Percentiles rank a stretch among this genome's conserved stretches.
Conservation (phyloP, 2,797 vertebrate genomes). For the Micropoecilia bifurca region DNA sequence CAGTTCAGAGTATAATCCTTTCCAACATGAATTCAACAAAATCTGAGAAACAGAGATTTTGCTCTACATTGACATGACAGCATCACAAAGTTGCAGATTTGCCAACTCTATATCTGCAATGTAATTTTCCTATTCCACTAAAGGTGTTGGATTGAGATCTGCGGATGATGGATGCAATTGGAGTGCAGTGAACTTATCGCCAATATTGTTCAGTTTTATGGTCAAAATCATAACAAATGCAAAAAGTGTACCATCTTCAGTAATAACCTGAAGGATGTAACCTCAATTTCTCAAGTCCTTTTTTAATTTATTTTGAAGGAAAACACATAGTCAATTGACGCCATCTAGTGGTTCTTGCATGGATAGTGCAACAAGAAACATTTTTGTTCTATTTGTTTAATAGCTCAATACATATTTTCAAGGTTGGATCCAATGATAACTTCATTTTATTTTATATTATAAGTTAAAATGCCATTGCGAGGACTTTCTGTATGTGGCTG, state of each 20-base stretch:
- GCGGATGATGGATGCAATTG: not conserved
- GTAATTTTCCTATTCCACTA: not conserved
- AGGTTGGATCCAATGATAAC: not conserved
- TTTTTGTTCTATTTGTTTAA: not conserved
- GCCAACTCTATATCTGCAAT: not conserved
- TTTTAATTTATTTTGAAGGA: not conserved
- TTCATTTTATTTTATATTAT: not conserved
- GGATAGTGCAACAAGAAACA: not conserved
- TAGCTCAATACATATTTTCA: not conserved
- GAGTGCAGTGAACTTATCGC: not conserved
- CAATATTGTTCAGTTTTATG: not conserved
- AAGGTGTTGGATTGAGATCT: not conserved
- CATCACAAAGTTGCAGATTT: not conserved
- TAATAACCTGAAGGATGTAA: not conserved
- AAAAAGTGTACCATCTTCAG: not conserved
- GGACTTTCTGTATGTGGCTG: not conserved
- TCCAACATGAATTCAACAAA: not conserved
- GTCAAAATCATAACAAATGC: not conserved
- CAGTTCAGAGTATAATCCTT: not conserved
- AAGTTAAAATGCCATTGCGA: not conserved
- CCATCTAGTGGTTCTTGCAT: slow-evolving; percentile 37
- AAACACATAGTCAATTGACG: slow-evolving; percentile 25
- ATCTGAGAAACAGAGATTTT: not conserved
- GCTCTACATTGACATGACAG: not conserved
- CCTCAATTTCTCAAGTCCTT: not conserved